Conservation (phyloP, 2,113 vertebrate species). For the Plestiodon gilberti region DNA sequence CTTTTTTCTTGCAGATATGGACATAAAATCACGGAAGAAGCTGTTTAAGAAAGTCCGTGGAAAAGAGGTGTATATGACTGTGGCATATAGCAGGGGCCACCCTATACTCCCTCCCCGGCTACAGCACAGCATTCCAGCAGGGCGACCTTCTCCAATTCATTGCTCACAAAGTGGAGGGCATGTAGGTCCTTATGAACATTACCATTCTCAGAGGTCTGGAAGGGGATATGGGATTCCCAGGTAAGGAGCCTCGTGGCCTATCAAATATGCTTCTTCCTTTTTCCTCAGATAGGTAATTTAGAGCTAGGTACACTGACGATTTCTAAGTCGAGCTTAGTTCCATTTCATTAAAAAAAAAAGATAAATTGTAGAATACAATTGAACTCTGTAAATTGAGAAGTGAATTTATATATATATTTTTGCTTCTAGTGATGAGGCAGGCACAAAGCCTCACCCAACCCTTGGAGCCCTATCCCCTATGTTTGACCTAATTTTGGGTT, state of each 20-base stretch:
- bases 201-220: slow-evolving; percentile 72
- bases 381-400: not conserved
- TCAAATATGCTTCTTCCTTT: accelerated
- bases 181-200: slow-evolving; percentile 76
- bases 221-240: slow-evolving; percentile 82
- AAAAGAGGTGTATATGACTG: slow-evolving; percentile 82
- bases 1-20: slow-evolving; percentile 77
- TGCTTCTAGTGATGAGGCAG: no score
- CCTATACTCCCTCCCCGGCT: slow-evolving; percentile 79
- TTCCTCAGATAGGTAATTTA: accelerated
- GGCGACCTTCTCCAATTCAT: slow-evolving; percentile 66
- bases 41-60: slow-evolving; percentile 90
- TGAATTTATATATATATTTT: no score
- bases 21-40: slow-evolving; percentile 79
- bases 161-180: slow-evolving; percentile 59
- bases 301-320: not conserved
- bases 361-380: not conserved
- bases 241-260: slow-evolving; percentile 64
- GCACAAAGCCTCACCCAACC: not conserved
- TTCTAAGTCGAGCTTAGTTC: not conserved
- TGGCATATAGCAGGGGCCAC: slow-evolving; percentile 79
- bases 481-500: not conserved
- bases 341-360: not conserved
- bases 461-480: not conserved
- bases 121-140: slow-evolving; percentile 73